Conservation (phyloP, 2,797 vertebrate species). For the Varecia variegata region DNA sequence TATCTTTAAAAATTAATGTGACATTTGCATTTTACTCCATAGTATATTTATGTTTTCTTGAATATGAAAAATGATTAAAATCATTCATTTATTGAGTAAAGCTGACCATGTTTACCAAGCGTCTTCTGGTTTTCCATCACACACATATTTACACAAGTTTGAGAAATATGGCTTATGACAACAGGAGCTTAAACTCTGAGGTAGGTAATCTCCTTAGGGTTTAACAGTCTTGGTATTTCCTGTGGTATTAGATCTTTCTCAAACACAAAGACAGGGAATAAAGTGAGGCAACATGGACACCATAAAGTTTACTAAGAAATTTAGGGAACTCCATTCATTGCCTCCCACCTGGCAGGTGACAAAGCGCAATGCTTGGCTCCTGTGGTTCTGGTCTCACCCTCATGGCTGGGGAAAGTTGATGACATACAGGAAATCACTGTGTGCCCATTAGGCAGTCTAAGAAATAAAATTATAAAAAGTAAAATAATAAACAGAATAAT, state of each 20-base stretch:
- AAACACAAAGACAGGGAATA: neutral
- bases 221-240: neutral
- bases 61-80: neutral
- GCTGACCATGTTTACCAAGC: neutral
- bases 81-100: neutral
- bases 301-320: neutral
- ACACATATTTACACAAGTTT: neutral
- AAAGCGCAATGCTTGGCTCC: neutral
- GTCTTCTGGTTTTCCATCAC: neutral
- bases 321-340: neutral
- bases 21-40: neutral
- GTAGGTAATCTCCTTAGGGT: neutral
- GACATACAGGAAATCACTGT: neutral
- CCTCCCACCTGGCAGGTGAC: neutral
- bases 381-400: neutral
- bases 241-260: neutral
- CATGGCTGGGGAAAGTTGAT: fast-evolving
- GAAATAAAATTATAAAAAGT: neutral
- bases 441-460: neutral
- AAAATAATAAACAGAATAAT: neutral
- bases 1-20: constrained; percentile 1
- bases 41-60: neutral
- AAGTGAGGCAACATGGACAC: neutral
- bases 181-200: neutral
- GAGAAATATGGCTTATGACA: neutral